Evolutionary conservation across 2,797 vertebrate genomes (phyloP).

Genomic region (Rhynchotus rufescens): DNA sequence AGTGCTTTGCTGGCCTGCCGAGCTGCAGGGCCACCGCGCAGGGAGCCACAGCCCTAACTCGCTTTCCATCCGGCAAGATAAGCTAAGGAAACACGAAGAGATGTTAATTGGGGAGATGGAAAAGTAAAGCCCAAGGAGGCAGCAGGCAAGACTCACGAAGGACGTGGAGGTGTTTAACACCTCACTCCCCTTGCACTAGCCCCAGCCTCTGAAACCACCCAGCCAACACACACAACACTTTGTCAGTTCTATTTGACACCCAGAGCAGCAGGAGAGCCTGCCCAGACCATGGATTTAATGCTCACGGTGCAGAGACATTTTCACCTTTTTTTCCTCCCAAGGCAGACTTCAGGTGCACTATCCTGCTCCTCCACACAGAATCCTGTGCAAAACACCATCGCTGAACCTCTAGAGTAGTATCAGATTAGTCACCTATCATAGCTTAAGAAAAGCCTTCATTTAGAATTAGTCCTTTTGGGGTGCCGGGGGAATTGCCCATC

Average conservation of each 20-base stretch:
- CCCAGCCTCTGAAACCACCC: not conserved
- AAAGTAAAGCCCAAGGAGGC: not conserved
- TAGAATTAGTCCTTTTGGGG: not conserved
- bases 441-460: not conserved
- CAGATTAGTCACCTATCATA: not conserved
- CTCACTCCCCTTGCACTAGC: not conserved
- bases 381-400: not conserved
- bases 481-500: not conserved
- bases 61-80: not conserved
- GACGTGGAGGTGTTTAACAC: not conserved
- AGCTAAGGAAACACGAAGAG: not conserved
- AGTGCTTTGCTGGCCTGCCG: not conserved
- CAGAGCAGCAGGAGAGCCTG: not conserved
- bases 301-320: not conserved
- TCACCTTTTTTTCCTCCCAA: not conserved
- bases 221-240: not conserved
- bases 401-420: not conserved
- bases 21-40: not conserved
- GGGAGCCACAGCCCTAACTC: not conserved
- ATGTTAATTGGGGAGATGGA: not conserved
- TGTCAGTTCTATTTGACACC: not conserved
- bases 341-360: not conserved
- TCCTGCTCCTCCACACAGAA: not conserved
- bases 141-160: accelerated
- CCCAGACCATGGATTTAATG: not conserved